phyloP scores from a whole-genome alignment of 2,797 vertebrate species.

The Syncerus caffer region DNA sequence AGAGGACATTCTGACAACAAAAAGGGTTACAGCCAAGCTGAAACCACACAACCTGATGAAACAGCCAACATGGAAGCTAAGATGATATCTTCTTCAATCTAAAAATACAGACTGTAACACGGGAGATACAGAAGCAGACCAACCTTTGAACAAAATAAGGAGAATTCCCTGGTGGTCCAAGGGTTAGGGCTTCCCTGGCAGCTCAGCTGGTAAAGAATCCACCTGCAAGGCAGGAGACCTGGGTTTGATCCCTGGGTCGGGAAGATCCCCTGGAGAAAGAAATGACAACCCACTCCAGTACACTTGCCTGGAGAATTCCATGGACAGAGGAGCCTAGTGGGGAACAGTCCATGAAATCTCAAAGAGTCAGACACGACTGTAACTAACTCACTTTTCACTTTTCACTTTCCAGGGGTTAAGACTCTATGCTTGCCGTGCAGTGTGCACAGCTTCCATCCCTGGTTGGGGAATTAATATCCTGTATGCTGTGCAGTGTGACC shows the following conservation, averaged over 20 bases:
- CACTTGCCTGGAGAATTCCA: neutral
- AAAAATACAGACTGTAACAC: neutral
- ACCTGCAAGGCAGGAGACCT: neutral
- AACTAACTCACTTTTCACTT: neutral
- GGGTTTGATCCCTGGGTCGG: neutral
- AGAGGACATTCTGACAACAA: neutral
- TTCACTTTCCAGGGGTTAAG: neutral
- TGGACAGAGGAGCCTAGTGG: neutral
- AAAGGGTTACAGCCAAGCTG: neutral
- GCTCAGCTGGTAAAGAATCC: neutral
- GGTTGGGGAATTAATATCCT: neutral
- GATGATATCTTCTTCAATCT: neutral
- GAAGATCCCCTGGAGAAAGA: neutral
- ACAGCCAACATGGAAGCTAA: neutral
- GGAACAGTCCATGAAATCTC: neutral
- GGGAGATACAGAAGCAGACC: neutral
- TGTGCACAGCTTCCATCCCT: neutral
- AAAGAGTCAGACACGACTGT: neutral
- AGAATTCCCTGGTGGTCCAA: neutral
- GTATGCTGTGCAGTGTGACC: neutral
- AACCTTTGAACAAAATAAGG: neutral
- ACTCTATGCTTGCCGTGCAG: neutral
- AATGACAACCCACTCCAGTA: neutral
- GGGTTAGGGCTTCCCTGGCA: neutral
- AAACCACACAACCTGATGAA: neutral